Percentiles rank a stretch among this genome's conserved stretches.
Evolutionary conservation across 2,888 invertebrate species (phyloP).

Genomic region (Hedychridium roseum): DNA sequence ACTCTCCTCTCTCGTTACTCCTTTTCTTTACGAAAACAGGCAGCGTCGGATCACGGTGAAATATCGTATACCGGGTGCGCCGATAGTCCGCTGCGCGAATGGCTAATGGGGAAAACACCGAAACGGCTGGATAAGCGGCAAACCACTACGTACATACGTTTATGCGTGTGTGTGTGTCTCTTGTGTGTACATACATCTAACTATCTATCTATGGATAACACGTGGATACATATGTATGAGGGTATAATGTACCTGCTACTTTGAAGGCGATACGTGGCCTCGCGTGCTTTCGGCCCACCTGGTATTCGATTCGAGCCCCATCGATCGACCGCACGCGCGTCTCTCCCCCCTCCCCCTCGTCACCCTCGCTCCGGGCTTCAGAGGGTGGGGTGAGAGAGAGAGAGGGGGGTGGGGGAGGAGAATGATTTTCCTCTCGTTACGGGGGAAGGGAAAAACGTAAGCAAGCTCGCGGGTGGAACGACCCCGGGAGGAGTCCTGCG

Average conservation of each 20-base stretch:
- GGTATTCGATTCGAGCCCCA: not conserved
- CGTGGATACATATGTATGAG: constrained; percentile 1
- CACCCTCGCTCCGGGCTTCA: not conserved
- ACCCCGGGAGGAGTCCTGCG: too few species aligned
- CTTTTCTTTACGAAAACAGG: too few species aligned
- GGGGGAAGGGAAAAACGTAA: too few species aligned
- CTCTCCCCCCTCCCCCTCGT: not conserved
- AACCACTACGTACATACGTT: constrained; percentile 4
- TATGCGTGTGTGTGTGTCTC: not conserved
- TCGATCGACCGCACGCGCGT: not conserved
- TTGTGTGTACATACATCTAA: not conserved
- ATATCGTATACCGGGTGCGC: not conserved
- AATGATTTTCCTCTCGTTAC: too few species aligned
- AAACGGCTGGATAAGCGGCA: not conserved
- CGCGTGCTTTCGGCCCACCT: constrained; percentile 6
- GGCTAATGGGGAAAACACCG: not conserved
- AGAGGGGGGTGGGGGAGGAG: too few species aligned
- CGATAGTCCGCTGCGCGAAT: not conserved
- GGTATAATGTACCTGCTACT: not conserved
- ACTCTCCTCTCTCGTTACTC: too few species aligned
- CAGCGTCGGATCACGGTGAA: too few species aligned
- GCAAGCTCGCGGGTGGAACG: too few species aligned
- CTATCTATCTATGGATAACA: not conserved
- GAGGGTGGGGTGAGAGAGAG: not conserved
- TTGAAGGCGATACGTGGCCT: too few species aligned